Conservation (phyloP, 2,797 vertebrate genomes). For the Eospalax fontanierii region DNA sequence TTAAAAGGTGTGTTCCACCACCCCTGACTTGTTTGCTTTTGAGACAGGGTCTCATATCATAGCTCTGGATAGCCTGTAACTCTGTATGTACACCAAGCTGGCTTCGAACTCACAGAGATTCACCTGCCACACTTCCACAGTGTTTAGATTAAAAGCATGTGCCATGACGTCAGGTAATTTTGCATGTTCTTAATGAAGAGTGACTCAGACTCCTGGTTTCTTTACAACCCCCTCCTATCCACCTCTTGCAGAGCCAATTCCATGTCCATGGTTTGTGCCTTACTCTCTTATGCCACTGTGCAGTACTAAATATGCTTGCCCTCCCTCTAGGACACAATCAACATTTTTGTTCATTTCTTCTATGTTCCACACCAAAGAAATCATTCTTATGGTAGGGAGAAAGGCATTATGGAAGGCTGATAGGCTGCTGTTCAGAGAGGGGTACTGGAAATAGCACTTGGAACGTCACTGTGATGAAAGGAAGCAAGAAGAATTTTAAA, state of each 20-base stretch:
- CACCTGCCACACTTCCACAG: too few species aligned
- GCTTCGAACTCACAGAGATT: too few species aligned
- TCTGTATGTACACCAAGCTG: too few species aligned
- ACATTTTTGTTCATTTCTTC: constrained; percentile 44
- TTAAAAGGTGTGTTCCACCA: too few species aligned
- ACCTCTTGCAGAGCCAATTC: constrained; percentile 2
- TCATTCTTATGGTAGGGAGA: background rate
- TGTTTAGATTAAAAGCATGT: too few species aligned
- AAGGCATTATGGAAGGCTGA: background rate
- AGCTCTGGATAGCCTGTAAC: too few species aligned
- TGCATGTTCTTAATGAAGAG: background rate
- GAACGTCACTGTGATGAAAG: constrained; percentile 42
- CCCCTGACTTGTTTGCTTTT: too few species aligned
- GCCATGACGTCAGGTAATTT: background rate
- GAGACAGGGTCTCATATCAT: too few species aligned
- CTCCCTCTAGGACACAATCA: background rate
- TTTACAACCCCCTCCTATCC: background rate
- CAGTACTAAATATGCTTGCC: background rate
- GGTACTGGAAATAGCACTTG: constrained; percentile 16
- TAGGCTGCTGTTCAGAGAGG: constrained; percentile 31
- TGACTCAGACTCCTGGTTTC: background rate
- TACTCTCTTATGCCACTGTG: background rate
- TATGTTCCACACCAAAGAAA: constrained; percentile 37
- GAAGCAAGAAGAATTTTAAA: constrained; percentile 59
- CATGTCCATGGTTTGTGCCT: background rate